Base-by-base conservation (phyloP, 2,113 vertebrate species). In the Lates calcarifer region DNA sequence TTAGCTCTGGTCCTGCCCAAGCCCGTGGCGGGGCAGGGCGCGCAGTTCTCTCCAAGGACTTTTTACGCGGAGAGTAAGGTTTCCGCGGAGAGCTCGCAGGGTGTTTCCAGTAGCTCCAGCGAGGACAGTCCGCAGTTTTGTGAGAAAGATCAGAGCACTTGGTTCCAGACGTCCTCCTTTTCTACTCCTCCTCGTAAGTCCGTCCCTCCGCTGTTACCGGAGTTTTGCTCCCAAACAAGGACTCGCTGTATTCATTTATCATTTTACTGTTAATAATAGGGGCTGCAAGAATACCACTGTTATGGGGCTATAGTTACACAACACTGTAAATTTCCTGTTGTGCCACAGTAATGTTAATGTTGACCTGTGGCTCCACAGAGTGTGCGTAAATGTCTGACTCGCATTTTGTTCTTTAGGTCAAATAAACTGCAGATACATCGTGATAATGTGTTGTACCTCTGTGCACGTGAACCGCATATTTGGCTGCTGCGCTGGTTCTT, bases 101-200 rank as follows among this genome's bases (percentile, higher is more conserved):
- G 61, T 31, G 91, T 89, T 69, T 90, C 92, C 71, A 91, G 89
- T 45, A 83, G 90, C 22, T 62, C 87, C 67, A 87, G 79, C 57
- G 92, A 92, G 53, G 92, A 94, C 43, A 90, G 78, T 35, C 90
- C 94, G 77, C 90, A 90, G 73, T 78, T 87, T 57, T 91, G 90
- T 53, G 94, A 95, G 53, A 96, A 94, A 72, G 94, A 95, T 15
- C 90, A 94, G 82, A 94, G 89, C 89, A 89, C 89, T 90, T 95
- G 91, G 83, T 94, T 94, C 63, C 94, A 93, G 85, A 83, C 91
- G 70, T 88, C 93, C 63, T 88, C 93, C 39, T 94, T 94, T 49
- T 90, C 95, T 22, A 89, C 94, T 57, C 89, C 95, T 33, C 90
- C 87, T 41, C 93, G 93, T 96, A 95, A 96, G 95, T 94, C 71